phyloP scores from a whole-genome alignment of 2,113 vertebrate species.

The Aspidoscelis tigris region DNA sequence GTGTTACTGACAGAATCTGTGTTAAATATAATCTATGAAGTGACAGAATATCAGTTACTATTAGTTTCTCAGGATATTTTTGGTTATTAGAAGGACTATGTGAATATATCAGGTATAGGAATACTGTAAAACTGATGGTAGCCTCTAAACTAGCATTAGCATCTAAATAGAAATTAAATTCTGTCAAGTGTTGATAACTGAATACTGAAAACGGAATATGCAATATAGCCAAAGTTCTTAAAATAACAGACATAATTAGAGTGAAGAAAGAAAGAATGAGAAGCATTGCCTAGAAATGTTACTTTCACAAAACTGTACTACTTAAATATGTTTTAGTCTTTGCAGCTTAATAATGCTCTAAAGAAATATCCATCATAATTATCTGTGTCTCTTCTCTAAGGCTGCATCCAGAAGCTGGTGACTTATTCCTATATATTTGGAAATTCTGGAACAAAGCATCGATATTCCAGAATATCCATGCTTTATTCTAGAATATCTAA shows the following conservation, averaged over 20 bases:
- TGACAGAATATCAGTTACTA: background rate
- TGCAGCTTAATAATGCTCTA: background rate
- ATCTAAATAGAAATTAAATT: slow-evolving; percentile 6
- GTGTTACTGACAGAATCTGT: background rate
- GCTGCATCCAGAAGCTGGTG: too few relatives aligned
- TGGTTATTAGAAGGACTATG: background rate
- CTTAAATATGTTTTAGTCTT: background rate
- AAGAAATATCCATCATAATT: background rate
- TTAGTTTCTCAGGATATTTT: background rate
- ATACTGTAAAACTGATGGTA: background rate
- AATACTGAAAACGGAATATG: background rate
- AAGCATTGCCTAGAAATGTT: background rate
- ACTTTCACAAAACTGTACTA: background rate
- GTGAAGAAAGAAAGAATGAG: background rate
- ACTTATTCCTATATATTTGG: too few relatives aligned
- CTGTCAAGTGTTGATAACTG: background rate
- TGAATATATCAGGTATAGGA: background rate
- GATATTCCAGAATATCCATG: too few relatives aligned
- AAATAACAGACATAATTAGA: background rate
- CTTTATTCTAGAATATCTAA: too few relatives aligned
- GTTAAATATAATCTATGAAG: background rate
- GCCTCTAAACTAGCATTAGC: background rate
- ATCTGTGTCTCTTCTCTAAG: background rate
- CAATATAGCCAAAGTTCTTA: background rate
- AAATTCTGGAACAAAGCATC: too few relatives aligned